Percentiles rank a stretch among this genome's conserved stretches.
phyloP scores from a whole-genome alignment of 2,797 vertebrate genomes.

The Sebastes oblongus region DNA sequence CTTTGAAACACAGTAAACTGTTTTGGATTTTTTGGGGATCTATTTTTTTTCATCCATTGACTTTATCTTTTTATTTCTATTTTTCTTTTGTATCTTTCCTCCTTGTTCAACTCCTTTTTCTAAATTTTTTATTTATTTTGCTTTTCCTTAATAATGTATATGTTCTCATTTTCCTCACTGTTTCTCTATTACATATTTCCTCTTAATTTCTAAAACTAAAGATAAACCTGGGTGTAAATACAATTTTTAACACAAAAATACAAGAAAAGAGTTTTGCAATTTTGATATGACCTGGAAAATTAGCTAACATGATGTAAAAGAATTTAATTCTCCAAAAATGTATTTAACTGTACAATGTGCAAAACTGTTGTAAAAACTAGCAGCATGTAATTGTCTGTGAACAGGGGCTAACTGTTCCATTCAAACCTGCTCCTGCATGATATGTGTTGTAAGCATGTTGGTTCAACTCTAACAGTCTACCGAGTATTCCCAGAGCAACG shows the following conservation, averaged over 20 bases:
- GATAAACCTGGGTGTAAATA: too few relatives aligned
- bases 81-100: background rate
- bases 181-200: background rate
- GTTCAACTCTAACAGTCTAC: background rate
- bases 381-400: background rate
- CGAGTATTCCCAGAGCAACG: background rate
- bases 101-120: background rate
- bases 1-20: background rate
- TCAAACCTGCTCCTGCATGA: conserved; percentile 38
- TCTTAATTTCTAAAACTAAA: background rate
- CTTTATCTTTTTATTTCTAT: background rate
- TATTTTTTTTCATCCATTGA: background rate
- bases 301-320: background rate
- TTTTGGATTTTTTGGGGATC: background rate
- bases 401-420: background rate
- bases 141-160: background rate
- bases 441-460: conserved; percentile 6
- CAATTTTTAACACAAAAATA: background rate
- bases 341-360: background rate
- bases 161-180: background rate
- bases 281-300: background rate
- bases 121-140: background rate
- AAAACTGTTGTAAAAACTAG: background rate
- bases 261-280: background rate
- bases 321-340: background rate